These are phyloP conservation scores for Paramuricea clavata DNA, from an alignment of 92 coral and sea anemone species.

Conservation along the genomic window DNA sequence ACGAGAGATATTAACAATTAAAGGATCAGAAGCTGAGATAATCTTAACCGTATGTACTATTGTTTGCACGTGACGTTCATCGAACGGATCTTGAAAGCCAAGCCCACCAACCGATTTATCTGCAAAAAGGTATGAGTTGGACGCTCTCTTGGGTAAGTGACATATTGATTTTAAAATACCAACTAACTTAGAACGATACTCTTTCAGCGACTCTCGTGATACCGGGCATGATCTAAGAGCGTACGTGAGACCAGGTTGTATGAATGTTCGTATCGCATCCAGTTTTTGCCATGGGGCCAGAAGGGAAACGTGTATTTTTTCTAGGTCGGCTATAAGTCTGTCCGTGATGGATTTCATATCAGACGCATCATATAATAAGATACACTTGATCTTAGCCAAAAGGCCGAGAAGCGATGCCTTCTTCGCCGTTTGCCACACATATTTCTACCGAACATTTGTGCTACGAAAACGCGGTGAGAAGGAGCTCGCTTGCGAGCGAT, in stretches of 20 bases:
- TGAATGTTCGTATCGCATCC: background rate
- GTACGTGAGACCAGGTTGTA: background rate
- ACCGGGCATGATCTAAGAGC: background rate
- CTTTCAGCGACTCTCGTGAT: background rate
- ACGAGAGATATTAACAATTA: background rate
- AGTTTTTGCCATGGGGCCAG: constrained; percentile 12
- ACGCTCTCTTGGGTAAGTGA: background rate
- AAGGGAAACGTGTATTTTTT: background rate
- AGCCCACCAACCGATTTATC: background rate
- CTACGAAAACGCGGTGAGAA: too few relatives aligned
- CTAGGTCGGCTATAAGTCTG: background rate
- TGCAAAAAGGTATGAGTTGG: background rate
- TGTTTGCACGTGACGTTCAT: background rate
- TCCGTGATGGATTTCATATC: background rate
- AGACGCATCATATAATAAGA: background rate
- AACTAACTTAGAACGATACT: background rate
- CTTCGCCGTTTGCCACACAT: too few relatives aligned
- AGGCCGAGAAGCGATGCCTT: constrained; percentile 79
- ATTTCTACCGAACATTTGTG: too few relatives aligned
- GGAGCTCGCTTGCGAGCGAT: too few relatives aligned
- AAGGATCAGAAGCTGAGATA: constrained; percentile 10
- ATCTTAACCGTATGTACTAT: constrained; percentile 13
- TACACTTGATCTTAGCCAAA: constrained; percentile 89
- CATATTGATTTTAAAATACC: background rate
- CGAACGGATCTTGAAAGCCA: constrained; percentile 1